phyloP scores from a whole-genome alignment of 2,888 invertebrate genomes.

The Lasius platythorax region DNA sequence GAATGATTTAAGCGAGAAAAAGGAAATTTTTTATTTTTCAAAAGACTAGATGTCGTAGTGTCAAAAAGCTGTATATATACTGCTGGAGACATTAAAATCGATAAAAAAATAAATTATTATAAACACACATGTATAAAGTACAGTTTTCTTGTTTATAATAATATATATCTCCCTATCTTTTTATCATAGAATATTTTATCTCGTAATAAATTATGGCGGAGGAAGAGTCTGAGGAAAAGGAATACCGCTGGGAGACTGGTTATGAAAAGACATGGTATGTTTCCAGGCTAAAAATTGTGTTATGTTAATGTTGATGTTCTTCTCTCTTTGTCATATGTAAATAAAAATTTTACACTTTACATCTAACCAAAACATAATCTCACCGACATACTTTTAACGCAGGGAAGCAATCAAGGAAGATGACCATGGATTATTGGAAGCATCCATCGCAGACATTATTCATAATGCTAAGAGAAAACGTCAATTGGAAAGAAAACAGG shows the following conservation, averaged over 20 bases:
- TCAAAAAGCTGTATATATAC: background rate
- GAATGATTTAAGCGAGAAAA: too few species aligned
- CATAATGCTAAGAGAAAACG: slow-evolving; percentile 95
- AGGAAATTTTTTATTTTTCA: slow-evolving; percentile 24
- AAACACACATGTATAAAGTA: background rate
- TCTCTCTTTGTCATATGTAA: background rate
- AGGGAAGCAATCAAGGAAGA: slow-evolving; percentile 99
- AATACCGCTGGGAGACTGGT: slow-evolving; percentile 98
- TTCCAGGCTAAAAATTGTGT: background rate
- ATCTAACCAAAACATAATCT: background rate
- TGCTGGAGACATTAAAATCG: too few species aligned
- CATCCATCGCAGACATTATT: slow-evolving; percentile 96
- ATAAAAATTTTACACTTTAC: background rate
- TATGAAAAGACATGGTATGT: slow-evolving; percentile 97
- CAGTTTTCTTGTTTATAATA: background rate
- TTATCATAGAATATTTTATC: slow-evolving; percentile 80
- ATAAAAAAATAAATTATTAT: background rate
- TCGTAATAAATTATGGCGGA: slow-evolving; percentile 95
- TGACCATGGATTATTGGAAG: slow-evolving; percentile 96
- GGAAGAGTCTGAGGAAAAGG: slow-evolving; percentile 91
- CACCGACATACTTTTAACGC: slow-evolving; percentile 55
- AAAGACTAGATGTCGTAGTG: background rate
- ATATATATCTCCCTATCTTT: background rate
- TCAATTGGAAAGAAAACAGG: slow-evolving; percentile 90
- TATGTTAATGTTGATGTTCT: background rate